A percentile compares a stretch with the other conserved stretches of the same genome.
phyloP scores from a whole-genome alignment of 2,888 invertebrate genomes.

The Xestoiulus laeticollis region DNA sequence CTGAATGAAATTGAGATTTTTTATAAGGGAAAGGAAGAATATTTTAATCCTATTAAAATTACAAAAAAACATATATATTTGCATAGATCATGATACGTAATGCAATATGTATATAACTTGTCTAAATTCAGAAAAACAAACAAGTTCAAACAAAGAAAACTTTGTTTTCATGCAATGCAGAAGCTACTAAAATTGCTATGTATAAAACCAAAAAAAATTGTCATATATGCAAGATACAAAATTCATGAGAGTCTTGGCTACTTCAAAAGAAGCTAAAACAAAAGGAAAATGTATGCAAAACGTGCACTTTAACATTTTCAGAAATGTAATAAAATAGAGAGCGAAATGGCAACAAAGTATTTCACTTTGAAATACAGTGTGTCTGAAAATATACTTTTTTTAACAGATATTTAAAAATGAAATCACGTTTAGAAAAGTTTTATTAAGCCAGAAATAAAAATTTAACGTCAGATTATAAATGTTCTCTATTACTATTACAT shows the following conservation, averaged over 20 bases:
- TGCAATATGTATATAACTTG: no score
- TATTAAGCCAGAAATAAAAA: neutral
- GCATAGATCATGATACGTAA: no score
- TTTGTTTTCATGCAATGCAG: neutral
- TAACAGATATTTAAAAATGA: neutral
- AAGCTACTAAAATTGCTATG: neutral
- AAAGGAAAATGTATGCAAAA: neutral
- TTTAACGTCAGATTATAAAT: no score
- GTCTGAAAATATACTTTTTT: neutral
- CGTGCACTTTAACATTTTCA: slow-evolving; percentile 16
- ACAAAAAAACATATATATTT: no score
- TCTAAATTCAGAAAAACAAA: no score
- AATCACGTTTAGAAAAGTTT: neutral
- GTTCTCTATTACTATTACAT: no score
- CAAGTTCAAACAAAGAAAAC: no score
- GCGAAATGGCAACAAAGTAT: neutral
- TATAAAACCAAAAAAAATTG: neutral
- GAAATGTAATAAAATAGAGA: neutral
- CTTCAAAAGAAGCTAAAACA: neutral
- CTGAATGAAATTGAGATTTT: no score
- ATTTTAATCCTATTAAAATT: no score
- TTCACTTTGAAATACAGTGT: neutral
- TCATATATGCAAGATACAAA: neutral
- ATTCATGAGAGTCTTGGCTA: neutral
- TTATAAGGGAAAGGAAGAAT: no score